These are phyloP conservation scores for Caenorhabditis sulstoni DNA, from an alignment of 2,888 invertebrate species.

Conservation along the genomic window DNA sequence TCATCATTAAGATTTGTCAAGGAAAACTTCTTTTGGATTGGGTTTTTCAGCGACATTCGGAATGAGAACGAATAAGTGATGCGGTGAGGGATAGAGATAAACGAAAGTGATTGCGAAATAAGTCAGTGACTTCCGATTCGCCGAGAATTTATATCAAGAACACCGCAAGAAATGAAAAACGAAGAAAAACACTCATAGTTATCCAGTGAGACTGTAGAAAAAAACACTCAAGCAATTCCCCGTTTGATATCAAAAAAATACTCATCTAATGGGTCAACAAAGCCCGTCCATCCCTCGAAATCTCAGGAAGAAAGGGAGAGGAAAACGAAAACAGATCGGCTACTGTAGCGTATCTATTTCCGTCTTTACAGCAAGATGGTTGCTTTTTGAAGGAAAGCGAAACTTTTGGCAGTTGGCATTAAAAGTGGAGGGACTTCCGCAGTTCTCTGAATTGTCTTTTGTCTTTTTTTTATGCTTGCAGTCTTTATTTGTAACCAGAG, in stretches of 20 bases:
- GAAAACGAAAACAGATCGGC: neutral
- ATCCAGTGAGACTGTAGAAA: slow-evolving; percentile 9
- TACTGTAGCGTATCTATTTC: neutral
- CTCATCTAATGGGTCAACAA: slow-evolving; percentile 33
- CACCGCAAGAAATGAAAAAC: slow-evolving; percentile 8
- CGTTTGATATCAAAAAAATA: slow-evolving; percentile 35
- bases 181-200: slow-evolving; percentile 33
- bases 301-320: slow-evolving; percentile 2
- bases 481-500: slow-evolving; percentile 13
- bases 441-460: too few species aligned
- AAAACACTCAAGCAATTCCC: slow-evolving; percentile 33
- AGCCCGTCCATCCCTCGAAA: slow-evolving; percentile 16
- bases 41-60: slow-evolving; percentile 26
- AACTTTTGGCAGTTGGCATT: neutral
- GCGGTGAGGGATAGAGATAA: slow-evolving; percentile 13
- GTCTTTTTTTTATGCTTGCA: neutral
- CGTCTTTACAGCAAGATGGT: neutral
- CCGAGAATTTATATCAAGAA: slow-evolving; percentile 28
- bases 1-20: slow-evolving; percentile 32
- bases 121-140: neutral
- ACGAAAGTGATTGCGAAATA: too few species aligned
- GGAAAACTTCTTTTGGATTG: slow-evolving; percentile 24
- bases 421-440: too few species aligned
- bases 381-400: neutral
- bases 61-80: neutral